These are phyloP conservation scores for Xestobium rufovillosum DNA, from an alignment of 2,888 invertebrate genomes.

Conservation along the genomic window DNA sequence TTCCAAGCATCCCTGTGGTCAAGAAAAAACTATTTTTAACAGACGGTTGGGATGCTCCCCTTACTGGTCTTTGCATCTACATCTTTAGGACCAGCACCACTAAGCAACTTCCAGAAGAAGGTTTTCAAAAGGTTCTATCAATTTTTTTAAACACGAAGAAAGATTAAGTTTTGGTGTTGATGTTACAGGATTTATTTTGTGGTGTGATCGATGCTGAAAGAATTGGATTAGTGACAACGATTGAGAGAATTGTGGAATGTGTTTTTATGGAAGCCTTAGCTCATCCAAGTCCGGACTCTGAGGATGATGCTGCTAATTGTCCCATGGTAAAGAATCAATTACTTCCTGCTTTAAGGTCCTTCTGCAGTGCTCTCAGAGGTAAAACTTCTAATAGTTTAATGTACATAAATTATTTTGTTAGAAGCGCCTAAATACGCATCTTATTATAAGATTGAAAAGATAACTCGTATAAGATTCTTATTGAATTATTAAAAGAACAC, in stretches of 20 bases:
- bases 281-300: slow-evolving; percentile 70
- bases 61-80: slow-evolving; percentile 77
- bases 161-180: not conserved
- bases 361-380: slow-evolving; percentile 86
- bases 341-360: slow-evolving; percentile 74
- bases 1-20: slow-evolving; percentile 38
- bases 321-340: slow-evolving; percentile 78
- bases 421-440: too few relatives aligned
- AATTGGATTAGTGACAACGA: slow-evolving; percentile 76
- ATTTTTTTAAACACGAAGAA: slow-evolving; percentile 6
- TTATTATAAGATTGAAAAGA: too few relatives aligned
- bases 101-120: slow-evolving; percentile 84
- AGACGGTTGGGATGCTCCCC: slow-evolving; percentile 73
- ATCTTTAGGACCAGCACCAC: slow-evolving; percentile 77
- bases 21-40: slow-evolving; percentile 79
- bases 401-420: too few relatives aligned
- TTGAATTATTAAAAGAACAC: not conserved
- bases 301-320: slow-evolving; percentile 71
- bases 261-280: slow-evolving; percentile 88
- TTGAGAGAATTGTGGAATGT: slow-evolving; percentile 80
- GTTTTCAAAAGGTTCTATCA: slow-evolving; percentile 71
- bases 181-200: slow-evolving; percentile 51
- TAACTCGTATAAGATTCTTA: not conserved
- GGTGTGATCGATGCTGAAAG: slow-evolving; percentile 72
- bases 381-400: too few relatives aligned